Base-by-base conservation (phyloP, 2,888 invertebrate genomes). In the Diarsia dahlii region DNA sequence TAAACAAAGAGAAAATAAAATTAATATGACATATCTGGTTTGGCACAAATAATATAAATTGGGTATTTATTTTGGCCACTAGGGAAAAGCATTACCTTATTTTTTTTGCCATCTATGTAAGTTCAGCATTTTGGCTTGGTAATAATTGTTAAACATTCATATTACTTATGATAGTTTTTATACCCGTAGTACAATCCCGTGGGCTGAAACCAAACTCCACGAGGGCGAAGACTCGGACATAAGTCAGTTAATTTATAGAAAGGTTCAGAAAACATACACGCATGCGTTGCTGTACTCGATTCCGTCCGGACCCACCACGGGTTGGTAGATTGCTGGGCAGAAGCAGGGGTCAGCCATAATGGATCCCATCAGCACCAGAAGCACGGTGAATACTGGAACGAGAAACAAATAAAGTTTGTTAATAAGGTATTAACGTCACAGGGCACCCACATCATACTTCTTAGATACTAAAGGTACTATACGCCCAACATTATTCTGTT, bases 281-380 rank as follows among this genome's bases (percentile, higher is more conserved):
- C 71, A 72, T 4, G 2, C 8, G 12, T 46, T 72, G 15, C 28
- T 9, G 28, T 72, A 67, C n/a, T 4, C 2, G 9, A n/a, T 46
- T 20, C 68, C 72, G n/a, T 72, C 72, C 3, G 68, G 68, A 0
- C 72, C 72, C 0, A 2, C 10, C n/a, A 68, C 72, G 15, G 68
- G 72, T 0, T 46, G 9, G 18, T 67, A 68, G 0, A 18, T 0
- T 3, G 28, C 3, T 13, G 46, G 3, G n/a, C 72, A 72, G 34
- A 8, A 0, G n/a, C 72, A 72, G 18, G 0, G 18, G 13, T n/a
- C 54, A n/a, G 46, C 23, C 56, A 72, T 46, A 18, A 56, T 56
- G 72, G 68, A n/a, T 0, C 34, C 48, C n/a, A 71, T 1, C 9
- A 71, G n/a, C n/a, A 71, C 34, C 64, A 71, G 34, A 2, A 71